These are phyloP conservation scores for Mionectes olivaceus DNA, from an alignment of 2,797 vertebrate species.

Conservation along the genomic window DNA sequence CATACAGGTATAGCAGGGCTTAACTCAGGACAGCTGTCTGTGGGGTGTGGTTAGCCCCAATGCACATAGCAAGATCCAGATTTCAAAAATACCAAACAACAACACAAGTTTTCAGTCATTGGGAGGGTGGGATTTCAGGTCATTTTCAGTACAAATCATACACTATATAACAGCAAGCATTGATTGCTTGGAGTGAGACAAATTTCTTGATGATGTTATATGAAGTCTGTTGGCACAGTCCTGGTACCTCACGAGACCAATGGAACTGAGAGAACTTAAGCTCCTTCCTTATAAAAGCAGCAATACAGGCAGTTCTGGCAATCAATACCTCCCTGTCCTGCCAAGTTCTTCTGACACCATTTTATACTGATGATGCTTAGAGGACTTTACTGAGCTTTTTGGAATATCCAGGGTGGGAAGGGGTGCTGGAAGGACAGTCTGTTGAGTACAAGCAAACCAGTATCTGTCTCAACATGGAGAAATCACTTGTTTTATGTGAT, in stretches of 20 bases:
- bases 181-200: neutral
- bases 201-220: neutral
- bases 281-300: neutral
- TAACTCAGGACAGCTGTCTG: neutral
- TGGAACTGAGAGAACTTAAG: neutral
- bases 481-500: neutral
- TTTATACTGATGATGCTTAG: neutral
- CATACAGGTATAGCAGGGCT: neutral
- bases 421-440: neutral
- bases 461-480: neutral
- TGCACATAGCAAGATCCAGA: neutral
- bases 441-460: neutral
- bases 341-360: neutral
- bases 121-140: neutral
- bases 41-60: neutral
- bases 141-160: neutral
- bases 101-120: neutral
- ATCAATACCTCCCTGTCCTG: neutral
- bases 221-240: neutral
- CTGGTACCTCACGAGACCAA: neutral
- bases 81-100: neutral
- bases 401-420: neutral
- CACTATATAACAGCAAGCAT: neutral
- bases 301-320: neutral
- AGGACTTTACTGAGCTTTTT: neutral